Base-by-base conservation (phyloP, 1,140 invertebrate genomes). In the Scylla paramamosain region DNA sequence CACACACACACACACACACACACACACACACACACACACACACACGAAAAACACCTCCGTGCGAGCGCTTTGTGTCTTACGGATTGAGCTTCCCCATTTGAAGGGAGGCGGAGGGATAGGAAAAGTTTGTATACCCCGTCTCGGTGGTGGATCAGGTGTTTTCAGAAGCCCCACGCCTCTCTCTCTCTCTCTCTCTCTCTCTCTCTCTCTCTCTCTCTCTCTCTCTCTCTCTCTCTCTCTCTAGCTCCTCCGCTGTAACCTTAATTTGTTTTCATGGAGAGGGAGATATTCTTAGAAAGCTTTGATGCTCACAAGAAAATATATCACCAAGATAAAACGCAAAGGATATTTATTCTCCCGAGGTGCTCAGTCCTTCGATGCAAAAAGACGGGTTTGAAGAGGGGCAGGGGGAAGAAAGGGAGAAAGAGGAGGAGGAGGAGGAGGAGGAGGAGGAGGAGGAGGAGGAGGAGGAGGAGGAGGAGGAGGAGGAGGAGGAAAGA, bases 171-270 rank as follows among this genome's bases (percentile, higher is more conserved):
- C 52, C 52, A 14, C 2, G 10, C 16, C 52, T 67, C 59, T 67
- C 59, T 67, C 59, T 67, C 59, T 67, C 67, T n/a, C 67, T 77
- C 67, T 67, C 67, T 77, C 67, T 77, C 67, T 77, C 67, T 77
- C 67, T 77, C 67, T 77, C 67, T 77, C 67, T 77, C 67, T 77
- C 67, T 77, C 67, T 77, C 67, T 77, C 67, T 77, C 67, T 77
- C 67, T 77, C 67, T 77, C 67, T 77, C 67, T 77, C 67, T 77
- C 67, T 77, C 67, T 77, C 20, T 25, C 67, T 77, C 25, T 25
- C 8, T 77, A 7, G 20, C 67, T n/a, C 25, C 25, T 20, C 25
- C 20, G 20, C 4, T 77, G 67, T 77, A 77, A 77, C 20, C 67
- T 77, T 77, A 77, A 77, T 77, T 77, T 77, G 67, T 77, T 77